phyloP scores from a whole-genome alignment of 2,888 invertebrate genomes.

The Sinohyriopsis cumingii region DNA sequence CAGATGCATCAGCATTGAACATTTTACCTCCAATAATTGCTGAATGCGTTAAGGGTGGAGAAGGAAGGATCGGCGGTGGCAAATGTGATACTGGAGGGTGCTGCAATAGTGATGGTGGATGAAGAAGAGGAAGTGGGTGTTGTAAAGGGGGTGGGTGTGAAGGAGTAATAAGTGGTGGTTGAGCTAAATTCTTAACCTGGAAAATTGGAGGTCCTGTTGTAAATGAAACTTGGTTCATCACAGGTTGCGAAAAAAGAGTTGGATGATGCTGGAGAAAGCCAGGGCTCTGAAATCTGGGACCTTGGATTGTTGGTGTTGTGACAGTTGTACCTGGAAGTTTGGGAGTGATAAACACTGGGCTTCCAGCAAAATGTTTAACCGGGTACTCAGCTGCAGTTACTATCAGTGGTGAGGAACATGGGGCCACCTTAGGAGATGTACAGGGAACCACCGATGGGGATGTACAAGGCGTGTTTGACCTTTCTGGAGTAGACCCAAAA shows the following conservation, averaged over 20 bases:
- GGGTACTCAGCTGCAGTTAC: slow-evolving; percentile 9
- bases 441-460: slow-evolving; percentile 6
- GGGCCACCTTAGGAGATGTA: slow-evolving; percentile 6
- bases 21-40: background rate
- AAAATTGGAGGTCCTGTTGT: slow-evolving; percentile 15
- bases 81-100: slow-evolving; percentile 4
- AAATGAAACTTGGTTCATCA: too few relatives aligned
- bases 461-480: slow-evolving; percentile 5
- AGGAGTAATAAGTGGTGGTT: too few relatives aligned
- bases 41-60: background rate
- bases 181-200: background rate
- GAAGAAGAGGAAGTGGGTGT: slow-evolving; percentile 1
- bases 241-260: too few relatives aligned
- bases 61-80: background rate
- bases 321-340: slow-evolving; percentile 13
- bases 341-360: slow-evolving; percentile 41
- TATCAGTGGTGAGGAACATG: slow-evolving; percentile 9
- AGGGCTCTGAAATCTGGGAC: too few relatives aligned
- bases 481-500: background rate
- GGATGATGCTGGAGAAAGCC: too few relatives aligned
- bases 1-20: too few relatives aligned
- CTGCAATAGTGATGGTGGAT: slow-evolving; percentile 20
- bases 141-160: too few relatives aligned
- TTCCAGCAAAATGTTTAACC: slow-evolving; percentile 16
- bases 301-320: too few relatives aligned